Evolutionary conservation across 2,113 vertebrate genomes (phyloP), one percentile per base, ranked within the genome.

Genomic region (Apteryx owenii): DNA sequence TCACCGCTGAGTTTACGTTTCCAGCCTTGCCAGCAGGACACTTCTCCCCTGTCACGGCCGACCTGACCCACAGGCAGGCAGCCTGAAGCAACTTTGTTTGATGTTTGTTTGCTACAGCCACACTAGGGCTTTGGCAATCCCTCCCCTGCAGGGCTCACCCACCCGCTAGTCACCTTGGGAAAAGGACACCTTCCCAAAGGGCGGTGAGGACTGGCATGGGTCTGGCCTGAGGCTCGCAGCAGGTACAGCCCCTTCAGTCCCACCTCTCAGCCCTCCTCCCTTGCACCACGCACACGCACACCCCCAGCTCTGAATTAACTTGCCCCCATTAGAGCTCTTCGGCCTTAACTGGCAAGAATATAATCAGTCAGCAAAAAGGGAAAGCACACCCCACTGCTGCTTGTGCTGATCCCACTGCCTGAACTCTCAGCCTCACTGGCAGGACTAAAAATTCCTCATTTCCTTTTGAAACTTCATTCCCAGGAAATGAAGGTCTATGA

Each of bases 181-280:
- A 50, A 15, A 50, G 7, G 48, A 2, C 66, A 38, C 60, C 60
- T 25, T 65, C 42, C 81, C 5, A 8, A 26, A 46, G 21, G 9
- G 1, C 44, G 17, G 19, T 31, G 29, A 79, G 10, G 2, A 0
- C 44, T 33, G 21, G 33, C 60, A 26, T 0, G 9, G 79, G 23
- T n/a, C 73, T 33, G n/a, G 7, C 1, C 2, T 17, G 26, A 81
- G 58, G 72, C 8, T 23, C 33, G 42, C 42, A n/a, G 50, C 3
- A 50, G 61, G 38, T 20, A 38, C 60, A 58, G 31, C 28, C 19
- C 42, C 54, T 28, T 17, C 23, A 22, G 15, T 25, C 21, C 48
- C 60, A 16, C 46, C 28, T 36, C 25, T 50, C 60, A 20, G 12
- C 1, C 16, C 53, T 48, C 46, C 46, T 48, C 18, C 46, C 46